Conservation (phyloP, 2,113 vertebrate genomes). For the Psittacula cyanocephala region DNA sequence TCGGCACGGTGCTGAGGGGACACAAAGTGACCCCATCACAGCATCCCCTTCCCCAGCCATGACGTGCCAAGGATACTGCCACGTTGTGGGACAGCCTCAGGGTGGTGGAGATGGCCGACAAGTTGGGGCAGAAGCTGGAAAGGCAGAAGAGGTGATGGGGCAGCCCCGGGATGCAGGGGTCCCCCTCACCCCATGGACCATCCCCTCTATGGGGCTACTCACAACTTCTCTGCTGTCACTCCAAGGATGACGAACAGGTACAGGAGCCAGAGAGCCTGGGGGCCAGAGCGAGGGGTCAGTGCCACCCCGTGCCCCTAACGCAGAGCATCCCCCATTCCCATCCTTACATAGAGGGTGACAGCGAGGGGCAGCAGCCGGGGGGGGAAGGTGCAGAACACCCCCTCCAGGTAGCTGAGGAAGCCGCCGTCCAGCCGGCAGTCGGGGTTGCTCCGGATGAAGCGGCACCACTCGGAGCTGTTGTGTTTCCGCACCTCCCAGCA, state of each 20-base stretch:
- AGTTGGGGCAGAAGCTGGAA: conserved; percentile 92
- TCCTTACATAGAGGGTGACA: conserved; percentile 80
- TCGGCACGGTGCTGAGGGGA: rapidly evolving
- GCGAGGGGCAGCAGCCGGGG: conserved; percentile 82
- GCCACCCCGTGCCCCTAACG: rapidly evolving
- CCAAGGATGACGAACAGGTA: conserved; percentile 82
- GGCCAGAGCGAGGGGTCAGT: not conserved
- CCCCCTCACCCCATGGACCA: not conserved
- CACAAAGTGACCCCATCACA: rapidly evolving
- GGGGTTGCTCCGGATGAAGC: conserved; percentile 80
- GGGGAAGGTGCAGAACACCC: conserved; percentile 85
- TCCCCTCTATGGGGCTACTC: conserved; percentile 36
- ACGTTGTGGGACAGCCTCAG: conserved; percentile 93
- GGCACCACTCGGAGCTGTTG: conserved; percentile 80
- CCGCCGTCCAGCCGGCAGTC: conserved; percentile 81
- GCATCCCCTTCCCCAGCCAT: not conserved
- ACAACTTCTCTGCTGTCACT: conserved; percentile 84
- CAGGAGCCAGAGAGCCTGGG: conserved; percentile 79
- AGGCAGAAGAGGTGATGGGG: not conserved
- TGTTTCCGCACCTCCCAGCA: conserved; percentile 81
- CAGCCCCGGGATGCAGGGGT: rapidly evolving
- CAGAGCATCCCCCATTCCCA: rapidly evolving
- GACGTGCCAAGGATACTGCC: conserved; percentile 88
- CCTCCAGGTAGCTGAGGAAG: conserved; percentile 84
- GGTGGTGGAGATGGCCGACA: conserved; percentile 88